phyloP scores from a whole-genome alignment of 2,888 invertebrate genomes.

The Boloria selene region DNA sequence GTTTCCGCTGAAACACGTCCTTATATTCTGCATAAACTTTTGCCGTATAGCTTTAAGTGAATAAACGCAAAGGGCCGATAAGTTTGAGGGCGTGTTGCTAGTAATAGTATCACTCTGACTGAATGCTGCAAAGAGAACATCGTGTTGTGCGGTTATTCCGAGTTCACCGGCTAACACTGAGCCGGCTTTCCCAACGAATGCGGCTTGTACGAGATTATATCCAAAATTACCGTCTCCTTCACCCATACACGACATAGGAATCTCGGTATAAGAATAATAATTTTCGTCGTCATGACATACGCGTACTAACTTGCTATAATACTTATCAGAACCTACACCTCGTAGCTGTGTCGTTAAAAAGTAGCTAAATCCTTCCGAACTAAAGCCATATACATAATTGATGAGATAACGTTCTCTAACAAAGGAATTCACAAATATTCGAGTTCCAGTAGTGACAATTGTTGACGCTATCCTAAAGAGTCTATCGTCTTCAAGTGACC shows the following conservation, averaged over 20 bases:
- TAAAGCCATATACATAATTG: slow-evolving; percentile 97
- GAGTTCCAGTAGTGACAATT: slow-evolving; percentile 94
- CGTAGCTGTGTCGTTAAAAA: slow-evolving; percentile 97
- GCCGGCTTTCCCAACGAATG: slow-evolving; percentile 96
- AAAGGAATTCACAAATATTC: slow-evolving; percentile 95
- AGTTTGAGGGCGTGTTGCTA: slow-evolving; percentile 85
- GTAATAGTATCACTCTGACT: slow-evolving; percentile 90
- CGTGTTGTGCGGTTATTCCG: slow-evolving; percentile 95
- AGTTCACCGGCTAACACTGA: slow-evolving; percentile 94
- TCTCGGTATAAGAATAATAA: slow-evolving; percentile 99
- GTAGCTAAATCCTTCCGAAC: slow-evolving; percentile 97
- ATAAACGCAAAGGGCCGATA: slow-evolving; percentile 96
- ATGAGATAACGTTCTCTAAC: slow-evolving; percentile 96
- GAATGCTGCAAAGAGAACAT: slow-evolving; percentile 97
- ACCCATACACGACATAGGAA: slow-evolving; percentile 95
- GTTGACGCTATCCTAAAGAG: slow-evolving; percentile 96
- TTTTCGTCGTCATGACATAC: slow-evolving; percentile 97
- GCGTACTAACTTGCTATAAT: slow-evolving; percentile 95
- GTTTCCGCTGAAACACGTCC: slow-evolving; percentile 95
- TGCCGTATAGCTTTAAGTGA: slow-evolving; percentile 94
- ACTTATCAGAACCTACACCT: slow-evolving; percentile 89
- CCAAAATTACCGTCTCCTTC: slow-evolving; percentile 86
- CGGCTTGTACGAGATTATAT: slow-evolving; percentile 97
- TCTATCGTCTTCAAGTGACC: slow-evolving; percentile 92
- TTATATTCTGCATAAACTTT: slow-evolving; percentile 98